Conservation (phyloP, 2,113 vertebrate genomes). For the Verasper variegatus region DNA sequence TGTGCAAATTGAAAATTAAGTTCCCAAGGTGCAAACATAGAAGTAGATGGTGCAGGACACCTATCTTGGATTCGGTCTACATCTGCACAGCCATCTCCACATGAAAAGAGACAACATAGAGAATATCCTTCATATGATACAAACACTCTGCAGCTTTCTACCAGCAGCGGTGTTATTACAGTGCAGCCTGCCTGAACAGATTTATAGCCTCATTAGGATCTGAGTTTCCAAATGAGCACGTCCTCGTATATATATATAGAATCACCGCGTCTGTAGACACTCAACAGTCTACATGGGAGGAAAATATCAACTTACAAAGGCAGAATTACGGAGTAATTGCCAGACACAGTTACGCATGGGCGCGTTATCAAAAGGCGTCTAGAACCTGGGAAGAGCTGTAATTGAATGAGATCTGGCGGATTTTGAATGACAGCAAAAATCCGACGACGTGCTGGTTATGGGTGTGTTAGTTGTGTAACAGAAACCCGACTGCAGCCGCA, state of each 20-base stretch:
- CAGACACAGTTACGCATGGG: constrained; percentile 4
- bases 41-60: background rate
- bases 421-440: constrained; percentile 37
- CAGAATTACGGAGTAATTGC: background rate
- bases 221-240: constrained; percentile 16
- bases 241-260: background rate
- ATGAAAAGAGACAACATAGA: background rate
- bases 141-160: background rate
- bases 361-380: constrained; percentile 1
- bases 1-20: background rate
- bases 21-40: no score
- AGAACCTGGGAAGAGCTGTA: background rate
- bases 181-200: background rate
- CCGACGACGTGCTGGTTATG: background rate
- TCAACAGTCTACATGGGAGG: background rate
- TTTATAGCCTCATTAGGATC: constrained; percentile 4
- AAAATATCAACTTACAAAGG: constrained; percentile 8
- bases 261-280: background rate
- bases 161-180: background rate
- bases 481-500: background rate
- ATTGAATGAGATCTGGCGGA: background rate
- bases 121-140: background rate
- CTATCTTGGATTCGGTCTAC: background rate
- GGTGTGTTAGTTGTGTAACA: background rate
- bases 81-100: background rate